These are phyloP conservation scores for Pygoscelis adeliae DNA, from an alignment of 2,113 vertebrate genomes.

Conservation along the genomic window DNA sequence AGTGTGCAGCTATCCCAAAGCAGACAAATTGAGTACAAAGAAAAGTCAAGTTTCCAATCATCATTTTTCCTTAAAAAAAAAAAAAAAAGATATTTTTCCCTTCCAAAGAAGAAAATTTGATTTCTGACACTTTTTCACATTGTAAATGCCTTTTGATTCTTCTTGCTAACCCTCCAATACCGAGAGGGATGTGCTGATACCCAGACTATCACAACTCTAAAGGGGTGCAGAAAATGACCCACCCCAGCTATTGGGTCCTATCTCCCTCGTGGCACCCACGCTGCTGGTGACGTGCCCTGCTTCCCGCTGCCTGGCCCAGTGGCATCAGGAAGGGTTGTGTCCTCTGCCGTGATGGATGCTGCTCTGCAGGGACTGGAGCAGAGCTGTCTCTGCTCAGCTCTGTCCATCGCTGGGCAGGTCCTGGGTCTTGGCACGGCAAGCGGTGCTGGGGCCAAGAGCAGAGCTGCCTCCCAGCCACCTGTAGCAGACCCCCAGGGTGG, in stretches of 20 bases:
- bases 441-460: not conserved
- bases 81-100: not conserved
- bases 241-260: not conserved
- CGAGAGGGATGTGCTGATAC: accelerated
- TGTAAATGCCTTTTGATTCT: not conserved
- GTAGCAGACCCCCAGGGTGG: not conserved
- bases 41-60: not conserved
- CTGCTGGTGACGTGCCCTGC: not conserved
- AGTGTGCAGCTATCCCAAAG: not conserved
- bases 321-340: not conserved
- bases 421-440: not conserved
- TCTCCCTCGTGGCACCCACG: accelerated
- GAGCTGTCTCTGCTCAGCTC: not conserved
- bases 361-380: not conserved
- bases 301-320: not conserved
- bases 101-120: not conserved
- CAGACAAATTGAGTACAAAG: not conserved
- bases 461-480: not conserved
- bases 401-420: accelerated
- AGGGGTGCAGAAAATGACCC: not conserved
- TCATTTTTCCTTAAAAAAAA: not conserved
- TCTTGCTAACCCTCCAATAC: not conserved
- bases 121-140: not conserved
- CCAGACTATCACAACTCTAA: not conserved
- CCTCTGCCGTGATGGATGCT: not conserved